Percentiles rank a stretch among this genome's conserved stretches.
Conservation (phyloP, 2,797 vertebrate genomes). For the Squalus acanthias region DNA sequence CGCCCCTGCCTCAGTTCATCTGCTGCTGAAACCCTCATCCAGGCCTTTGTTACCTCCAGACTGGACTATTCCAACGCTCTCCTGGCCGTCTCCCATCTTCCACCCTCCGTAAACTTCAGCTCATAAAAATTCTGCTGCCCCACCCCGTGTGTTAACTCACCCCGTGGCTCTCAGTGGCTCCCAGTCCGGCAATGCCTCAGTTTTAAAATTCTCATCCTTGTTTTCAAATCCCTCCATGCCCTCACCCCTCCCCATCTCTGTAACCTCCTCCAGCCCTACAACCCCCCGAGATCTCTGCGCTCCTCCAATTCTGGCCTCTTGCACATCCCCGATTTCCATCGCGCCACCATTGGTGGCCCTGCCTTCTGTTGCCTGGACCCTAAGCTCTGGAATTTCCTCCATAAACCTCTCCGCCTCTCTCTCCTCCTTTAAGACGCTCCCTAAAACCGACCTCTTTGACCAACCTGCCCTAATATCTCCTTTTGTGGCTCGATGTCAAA, state of each 20-base stretch:
- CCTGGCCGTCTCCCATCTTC: no score
- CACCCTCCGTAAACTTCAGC: not conserved
- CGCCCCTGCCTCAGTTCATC: not conserved
- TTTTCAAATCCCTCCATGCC: not conserved
- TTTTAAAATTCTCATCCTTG: not conserved
- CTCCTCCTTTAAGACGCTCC: no score
- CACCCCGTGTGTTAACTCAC: not conserved
- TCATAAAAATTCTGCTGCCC: not conserved
- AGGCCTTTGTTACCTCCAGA: not conserved
- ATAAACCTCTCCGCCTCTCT: no score
- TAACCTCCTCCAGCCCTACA: not conserved
- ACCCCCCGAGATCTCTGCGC: not conserved
- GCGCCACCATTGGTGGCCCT: no score
- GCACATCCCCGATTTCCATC: no score
- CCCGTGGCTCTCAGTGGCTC: not conserved
- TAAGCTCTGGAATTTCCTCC: no score
- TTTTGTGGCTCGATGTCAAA: no score
- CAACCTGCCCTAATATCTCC: no score
- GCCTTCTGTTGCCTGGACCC: no score
- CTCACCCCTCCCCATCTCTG: not conserved
- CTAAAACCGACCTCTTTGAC: no score
- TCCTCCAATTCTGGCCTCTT: no score
- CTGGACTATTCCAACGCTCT: not conserved
- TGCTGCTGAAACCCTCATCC: no score
- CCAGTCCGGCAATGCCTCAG: not conserved